Conservation (phyloP, 2,888 invertebrate genomes). For the Cotesia congregata region DNA sequence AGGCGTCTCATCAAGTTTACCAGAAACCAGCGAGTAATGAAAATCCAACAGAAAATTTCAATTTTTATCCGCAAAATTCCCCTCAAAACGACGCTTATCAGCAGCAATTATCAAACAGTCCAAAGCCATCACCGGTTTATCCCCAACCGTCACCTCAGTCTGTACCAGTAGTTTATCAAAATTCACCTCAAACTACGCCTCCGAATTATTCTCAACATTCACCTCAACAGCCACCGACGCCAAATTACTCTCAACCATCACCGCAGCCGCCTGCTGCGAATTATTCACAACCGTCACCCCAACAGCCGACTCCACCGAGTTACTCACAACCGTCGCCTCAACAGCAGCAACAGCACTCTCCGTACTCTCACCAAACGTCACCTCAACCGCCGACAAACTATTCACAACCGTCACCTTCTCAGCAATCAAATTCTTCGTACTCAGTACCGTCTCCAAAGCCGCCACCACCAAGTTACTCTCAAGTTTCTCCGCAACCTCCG, state of each 20-base stretch:
- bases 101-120: slow-evolving; percentile 54
- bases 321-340: slow-evolving; percentile 67
- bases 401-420: slow-evolving; percentile 58
- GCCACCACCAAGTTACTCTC: slow-evolving; percentile 58
- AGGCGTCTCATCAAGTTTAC: slow-evolving; percentile 57
- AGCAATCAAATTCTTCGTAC: slow-evolving; percentile 51
- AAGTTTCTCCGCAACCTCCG: slow-evolving; percentile 54
- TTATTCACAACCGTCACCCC: slow-evolving; percentile 66
- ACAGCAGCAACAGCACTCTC: slow-evolving; percentile 63
- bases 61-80: slow-evolving; percentile 49
- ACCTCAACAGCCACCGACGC: slow-evolving; percentile 59
- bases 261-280: slow-evolving; percentile 62
- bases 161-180: slow-evolving; percentile 45
- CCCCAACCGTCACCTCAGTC: slow-evolving; percentile 55
- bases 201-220: slow-evolving; percentile 56
- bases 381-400: slow-evolving; percentile 66
- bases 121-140: slow-evolving; percentile 55
- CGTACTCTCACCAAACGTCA: slow-evolving; percentile 24
- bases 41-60: slow-evolving; percentile 51
- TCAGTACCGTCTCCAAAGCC: slow-evolving; percentile 63
- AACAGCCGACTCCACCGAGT: slow-evolving; percentile 68
- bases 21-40: slow-evolving; percentile 61
- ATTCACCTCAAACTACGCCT: slow-evolving; percentile 54
- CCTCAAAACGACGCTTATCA: slow-evolving; percentile 61
- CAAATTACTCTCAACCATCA: slow-evolving; percentile 69